A percentile compares a stretch with the other conserved stretches of the same genome.
phyloP scores from a whole-genome alignment of 1,140 invertebrate species.

The Zophobas morio region DNA sequence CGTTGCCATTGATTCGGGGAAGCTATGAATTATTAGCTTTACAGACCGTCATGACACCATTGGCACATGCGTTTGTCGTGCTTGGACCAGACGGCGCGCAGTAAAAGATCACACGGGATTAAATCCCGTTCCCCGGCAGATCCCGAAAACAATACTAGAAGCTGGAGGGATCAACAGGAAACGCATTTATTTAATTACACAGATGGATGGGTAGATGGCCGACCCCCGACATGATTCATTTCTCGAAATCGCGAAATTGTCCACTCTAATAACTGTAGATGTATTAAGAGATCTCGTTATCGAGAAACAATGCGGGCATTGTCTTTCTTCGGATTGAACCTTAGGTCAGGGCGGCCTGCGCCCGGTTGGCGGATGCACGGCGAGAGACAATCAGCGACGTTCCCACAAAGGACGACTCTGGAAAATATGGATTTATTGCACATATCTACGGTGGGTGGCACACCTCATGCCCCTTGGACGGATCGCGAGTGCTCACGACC shows the following conservation, averaged over 20 bases:
- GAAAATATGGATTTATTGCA: constrained; percentile 64
- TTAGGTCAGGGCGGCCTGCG: constrained; percentile 49
- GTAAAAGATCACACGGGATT: constrained; percentile 56
- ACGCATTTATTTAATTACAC: constrained; percentile 59
- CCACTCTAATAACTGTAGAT: constrained; percentile 47
- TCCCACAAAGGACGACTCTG: constrained; percentile 59
- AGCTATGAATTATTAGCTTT: too few relatives aligned
- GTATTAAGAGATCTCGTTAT: constrained; percentile 57
- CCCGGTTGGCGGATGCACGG: constrained; percentile 16
- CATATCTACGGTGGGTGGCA: constrained; percentile 62
- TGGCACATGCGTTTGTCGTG: constrained; percentile 61
- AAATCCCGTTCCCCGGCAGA: constrained; percentile 37
- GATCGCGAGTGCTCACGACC: constrained; percentile 57
- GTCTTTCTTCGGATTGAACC: constrained; percentile 49
- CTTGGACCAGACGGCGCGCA: constrained; percentile 52
- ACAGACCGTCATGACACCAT: constrained; percentile 52
- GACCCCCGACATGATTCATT: constrained; percentile 33
- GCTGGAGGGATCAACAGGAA: constrained; percentile 48
- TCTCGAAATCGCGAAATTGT: constrained; percentile 16
- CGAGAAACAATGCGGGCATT: constrained; percentile 56
- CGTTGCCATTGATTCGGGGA: too few relatives aligned
- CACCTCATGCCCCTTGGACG: constrained; percentile 60
- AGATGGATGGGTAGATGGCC: constrained; percentile 45
- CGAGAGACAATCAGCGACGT: constrained; percentile 49
- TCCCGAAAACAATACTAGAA: constrained; percentile 40